Base-by-base conservation (phyloP, 2,113 vertebrate genomes). In the Nothoprocta pentlandii region DNA sequence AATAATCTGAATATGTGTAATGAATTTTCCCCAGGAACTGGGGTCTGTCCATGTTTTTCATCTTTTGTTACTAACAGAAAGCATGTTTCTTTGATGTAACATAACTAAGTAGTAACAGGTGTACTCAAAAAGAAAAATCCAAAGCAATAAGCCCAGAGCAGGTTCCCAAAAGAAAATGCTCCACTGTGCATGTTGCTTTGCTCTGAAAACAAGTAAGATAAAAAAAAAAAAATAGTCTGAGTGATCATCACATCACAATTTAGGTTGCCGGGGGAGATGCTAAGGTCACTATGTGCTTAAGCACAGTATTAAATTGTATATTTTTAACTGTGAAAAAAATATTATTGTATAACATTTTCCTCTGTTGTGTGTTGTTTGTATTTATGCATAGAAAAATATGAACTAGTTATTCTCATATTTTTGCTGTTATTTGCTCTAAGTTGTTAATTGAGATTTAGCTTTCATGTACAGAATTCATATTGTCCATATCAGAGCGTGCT, bases 391-490 rank as follows among this genome's bases (percentile, higher is more conserved):
- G 10, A 26, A 25, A 67, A 82, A 61, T 8, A 34, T 9, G 2
- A 41, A 8, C 11, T n/a, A 30, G 15, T 14, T 6, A 28, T 71
- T 59, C 53, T 26, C 44, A 58, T 10, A 58, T 2, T 4, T n/a
- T 46, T n/a, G 51, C 49, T 79, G 21, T 22, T 69, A 8, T 73
- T 87, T 5, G 23, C 23, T 64, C 7, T 11, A 44, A 47, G 20
- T 30, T 54, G 19, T 46, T 73, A 64, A 61, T 32, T 41, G 53
- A 80, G 39, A 46, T n/a, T 44, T 46, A 3, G 1, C 14, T 28
- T 47, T 74, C 16, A 47, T 11, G 9, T 1, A 1, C 49, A 22
- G 12, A 16, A 1, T 34, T 70, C 15, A 28, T 54, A 14, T 0
- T 1, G 6, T 46, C 73, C 2, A 9, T 76, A 5, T 63, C 42